Evolutionary conservation across 2,888 invertebrate genomes (phyloP).

Genomic region (Drosophila koepferae): DNA sequence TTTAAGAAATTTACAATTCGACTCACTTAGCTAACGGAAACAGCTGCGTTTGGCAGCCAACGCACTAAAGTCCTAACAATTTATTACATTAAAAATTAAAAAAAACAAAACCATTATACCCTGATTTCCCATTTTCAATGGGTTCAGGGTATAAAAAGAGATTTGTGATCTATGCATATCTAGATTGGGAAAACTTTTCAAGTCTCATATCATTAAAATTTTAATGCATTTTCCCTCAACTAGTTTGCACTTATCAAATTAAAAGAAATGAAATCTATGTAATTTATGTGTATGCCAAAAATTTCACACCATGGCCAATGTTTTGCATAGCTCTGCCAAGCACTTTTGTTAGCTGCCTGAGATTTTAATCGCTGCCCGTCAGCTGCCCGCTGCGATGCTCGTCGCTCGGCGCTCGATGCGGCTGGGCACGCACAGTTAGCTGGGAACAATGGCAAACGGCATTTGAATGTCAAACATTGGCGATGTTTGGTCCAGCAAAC

Average conservation of each 20-base stretch:
- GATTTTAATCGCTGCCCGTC: slow-evolving; percentile 74
- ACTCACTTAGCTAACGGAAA: slow-evolving; percentile 45
- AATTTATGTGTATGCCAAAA: slow-evolving; percentile 57
- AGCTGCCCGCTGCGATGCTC: slow-evolving; percentile 58
- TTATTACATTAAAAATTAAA: background rate
- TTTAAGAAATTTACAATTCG: slow-evolving; percentile 63
- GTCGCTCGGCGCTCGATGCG: slow-evolving; percentile 24
- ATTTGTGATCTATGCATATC: slow-evolving; percentile 4
- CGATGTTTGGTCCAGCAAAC: slow-evolving; percentile 20
- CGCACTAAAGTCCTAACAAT: background rate
- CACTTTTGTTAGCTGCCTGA: slow-evolving; percentile 45
- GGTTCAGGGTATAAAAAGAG: too few species aligned
- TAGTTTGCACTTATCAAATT: slow-evolving; percentile 50
- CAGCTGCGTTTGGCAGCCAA: slow-evolving; percentile 59
- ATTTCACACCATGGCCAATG: slow-evolving; percentile 59
- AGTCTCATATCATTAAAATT: slow-evolving; percentile 3
- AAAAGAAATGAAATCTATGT: slow-evolving; percentile 41
- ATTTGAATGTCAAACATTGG: slow-evolving; percentile 70
- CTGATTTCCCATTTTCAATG: too few species aligned
- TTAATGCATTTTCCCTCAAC: slow-evolving; percentile 7
- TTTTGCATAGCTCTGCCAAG: slow-evolving; percentile 57
- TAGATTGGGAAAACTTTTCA: background rate
- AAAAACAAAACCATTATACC: too few species aligned
- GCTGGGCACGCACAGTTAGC: slow-evolving; percentile 73
- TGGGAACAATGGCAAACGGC: slow-evolving; percentile 66